Percentiles rank a stretch among this genome's conserved stretches.
Conservation (phyloP, 1,140 invertebrate genomes). For the Ganaspis sp. region DNA sequence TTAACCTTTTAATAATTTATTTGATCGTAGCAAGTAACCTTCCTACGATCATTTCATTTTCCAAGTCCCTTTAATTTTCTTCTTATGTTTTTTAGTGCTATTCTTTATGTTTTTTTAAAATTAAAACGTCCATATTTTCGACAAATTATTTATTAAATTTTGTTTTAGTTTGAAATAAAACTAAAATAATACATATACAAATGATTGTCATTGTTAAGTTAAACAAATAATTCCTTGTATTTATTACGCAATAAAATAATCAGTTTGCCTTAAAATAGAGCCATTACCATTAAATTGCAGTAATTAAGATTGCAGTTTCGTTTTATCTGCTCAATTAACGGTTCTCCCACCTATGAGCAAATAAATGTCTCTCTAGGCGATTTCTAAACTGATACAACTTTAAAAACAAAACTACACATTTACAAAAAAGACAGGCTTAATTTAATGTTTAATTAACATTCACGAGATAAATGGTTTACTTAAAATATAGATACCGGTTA, state of each 20-base stretch:
- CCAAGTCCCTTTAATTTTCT: no score
- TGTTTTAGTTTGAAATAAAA: no score
- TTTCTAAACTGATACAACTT: background rate
- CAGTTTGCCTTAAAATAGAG: background rate
- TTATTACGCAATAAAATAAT: background rate
- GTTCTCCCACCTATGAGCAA: background rate
- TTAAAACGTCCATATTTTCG: no score
- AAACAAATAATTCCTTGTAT: background rate
- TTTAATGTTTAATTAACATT: background rate
- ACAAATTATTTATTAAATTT: no score
- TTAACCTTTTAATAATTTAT: no score
- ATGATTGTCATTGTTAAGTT: no score
- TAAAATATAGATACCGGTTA: background rate
- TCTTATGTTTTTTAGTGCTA: no score
- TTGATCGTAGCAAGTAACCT: no score
- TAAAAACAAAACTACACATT: background rate
- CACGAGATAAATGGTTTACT: background rate
- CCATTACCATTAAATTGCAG: background rate
- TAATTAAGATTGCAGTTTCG: background rate
- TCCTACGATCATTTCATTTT: no score
- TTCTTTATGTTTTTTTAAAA: no score
- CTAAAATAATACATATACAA: no score
- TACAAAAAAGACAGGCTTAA: background rate
- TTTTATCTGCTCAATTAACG: conserved; percentile 8
- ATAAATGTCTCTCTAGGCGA: background rate